Evolutionary conservation across 2,888 invertebrate genomes (phyloP), one percentile per base, ranked within the genome.

Genomic region (Plusia festucae): DNA sequence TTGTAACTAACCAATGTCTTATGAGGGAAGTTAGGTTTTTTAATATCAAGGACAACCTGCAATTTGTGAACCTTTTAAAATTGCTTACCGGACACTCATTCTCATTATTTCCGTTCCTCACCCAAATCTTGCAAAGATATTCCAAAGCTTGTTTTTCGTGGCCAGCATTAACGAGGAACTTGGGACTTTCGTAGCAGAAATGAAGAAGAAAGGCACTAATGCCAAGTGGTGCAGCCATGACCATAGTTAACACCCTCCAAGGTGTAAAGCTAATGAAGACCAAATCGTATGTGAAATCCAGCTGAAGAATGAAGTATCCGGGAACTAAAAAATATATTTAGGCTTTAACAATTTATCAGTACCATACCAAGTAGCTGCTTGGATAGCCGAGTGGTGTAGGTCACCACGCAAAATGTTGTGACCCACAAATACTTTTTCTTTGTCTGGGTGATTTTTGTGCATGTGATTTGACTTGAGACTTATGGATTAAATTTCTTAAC

Each of bases 151-250:
- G 93, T 2, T 93, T 90, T 65, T 96, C 95, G 20, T 91, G 90
- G 5, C 96, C 96, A 68, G 93, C 93, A 30, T 96, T 95, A 87
- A 97, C 94, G 4, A 97, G 87, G 83, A 96, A 97, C 86, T 97
- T 97, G 0, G 97, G 97, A 84, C 97, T 97, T 86, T 97, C 97
- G 9, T 96, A 96, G 68, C 96, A 94, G 55, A 95, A 91, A 46
- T 94, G 90, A 11, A 96, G 84, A 0, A 95, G 85, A 15, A 95
- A 60, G 0, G 95, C 95, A 34, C 96, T 95, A 0, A 96, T 74
- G 0, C 96, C 84, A 52, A 96, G 95, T 0, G 97, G 96, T 15
- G 96, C 27, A 15, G 96, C 89, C 60, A 93, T 86, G 0, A 94
- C 73, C 1, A 90, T 68, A 6, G 82, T 76, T 30, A 90, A 53